Conservation (phyloP, 2,888 invertebrate genomes). For the Athalia cordata region DNA sequence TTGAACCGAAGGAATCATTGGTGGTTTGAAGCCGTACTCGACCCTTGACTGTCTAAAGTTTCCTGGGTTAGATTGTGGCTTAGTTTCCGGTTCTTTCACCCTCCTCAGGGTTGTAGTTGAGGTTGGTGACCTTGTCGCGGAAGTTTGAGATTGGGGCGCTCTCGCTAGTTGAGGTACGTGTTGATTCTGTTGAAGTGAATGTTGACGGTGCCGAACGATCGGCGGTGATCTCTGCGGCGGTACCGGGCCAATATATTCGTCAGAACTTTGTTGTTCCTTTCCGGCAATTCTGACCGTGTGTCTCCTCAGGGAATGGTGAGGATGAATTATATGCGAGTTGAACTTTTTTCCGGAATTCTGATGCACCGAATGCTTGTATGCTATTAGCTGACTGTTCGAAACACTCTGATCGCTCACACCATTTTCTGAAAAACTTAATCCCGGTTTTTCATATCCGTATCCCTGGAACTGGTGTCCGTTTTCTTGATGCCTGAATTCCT, state of each 20-base stretch:
- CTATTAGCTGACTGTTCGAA: slow-evolving; percentile 22
- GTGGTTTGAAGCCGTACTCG: slow-evolving; percentile 90
- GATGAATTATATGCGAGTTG: not conserved
- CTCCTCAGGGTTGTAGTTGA: slow-evolving; percentile 61
- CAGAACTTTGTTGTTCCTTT: slow-evolving; percentile 50
- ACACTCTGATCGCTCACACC: slow-evolving; percentile 39
- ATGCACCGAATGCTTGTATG: not conserved
- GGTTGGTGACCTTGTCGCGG: slow-evolving; percentile 49
- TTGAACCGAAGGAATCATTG: slow-evolving; percentile 86
- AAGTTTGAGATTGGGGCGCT: slow-evolving; percentile 46
- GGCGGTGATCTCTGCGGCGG: slow-evolving; percentile 68
- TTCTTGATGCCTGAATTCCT: slow-evolving; percentile 42
- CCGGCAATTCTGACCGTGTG: slow-evolving; percentile 51
- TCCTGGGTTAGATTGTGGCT: slow-evolving; percentile 73
- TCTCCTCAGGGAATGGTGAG: slow-evolving; percentile 46
- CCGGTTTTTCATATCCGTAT: slow-evolving; percentile 56
- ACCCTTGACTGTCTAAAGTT: slow-evolving; percentile 82
- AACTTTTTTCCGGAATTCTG: not conserved
- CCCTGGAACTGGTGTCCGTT: slow-evolving; percentile 51
- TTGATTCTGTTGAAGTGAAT: slow-evolving; percentile 14
- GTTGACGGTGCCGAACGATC: slow-evolving; percentile 46
- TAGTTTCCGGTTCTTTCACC: slow-evolving; percentile 74
- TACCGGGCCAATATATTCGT: slow-evolving; percentile 75
- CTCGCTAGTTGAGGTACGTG: slow-evolving; percentile 5
- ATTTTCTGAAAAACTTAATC: slow-evolving; percentile 49